Evolutionary conservation across 2,113 vertebrate genomes (phyloP), one percentile per base, ranked within the genome.

Genomic region (Tenebrosternarchus preto): DNA sequence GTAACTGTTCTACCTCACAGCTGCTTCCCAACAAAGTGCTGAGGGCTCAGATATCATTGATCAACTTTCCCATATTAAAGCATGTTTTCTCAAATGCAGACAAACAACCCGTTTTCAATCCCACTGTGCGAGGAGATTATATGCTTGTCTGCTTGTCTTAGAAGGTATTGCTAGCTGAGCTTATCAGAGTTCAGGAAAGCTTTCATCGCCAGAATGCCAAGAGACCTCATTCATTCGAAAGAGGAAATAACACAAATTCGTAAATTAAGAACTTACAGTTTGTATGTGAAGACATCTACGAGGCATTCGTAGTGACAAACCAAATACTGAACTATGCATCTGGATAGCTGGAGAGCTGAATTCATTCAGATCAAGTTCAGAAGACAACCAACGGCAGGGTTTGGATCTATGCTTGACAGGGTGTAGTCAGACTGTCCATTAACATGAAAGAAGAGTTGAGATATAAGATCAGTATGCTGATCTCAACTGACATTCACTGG

Each of bases 1-100:
- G 50, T 74, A 69, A 70, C 79, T n/a, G 57, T 71, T 82, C 56
- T 55, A 69, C 59, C 5, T 78, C 22, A 9, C 83, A 82, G 83
- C 66, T 79, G 76, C 74, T 79, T 79, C 64, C 71, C 43, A 9
- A 78, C 76, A 75, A 70, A 29, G n/a, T 70, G 71, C 55, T 53
- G 59, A 77, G 67, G 46, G 64, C 29, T 76, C 57, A 63, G 43
- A 31, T 36, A 63, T 68, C 19, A 20, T 63, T 74, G n/a, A 69
- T 9, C 3, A 78, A 70, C 64, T 46, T 75, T 64, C 63, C 11
- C 50, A 67, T 55, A 74, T 50, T 59, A 17, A 72, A 72, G 39
- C 22, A 70, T 22, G 17, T 70, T 78, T 69, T 81, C 22, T 24
- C 53, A 68, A 68, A 70, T 17, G 12, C 19, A 27, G 60, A 73